Evolutionary conservation across 2,113 vertebrate species (phyloP).

Genomic region (Petromus typicus): DNA sequence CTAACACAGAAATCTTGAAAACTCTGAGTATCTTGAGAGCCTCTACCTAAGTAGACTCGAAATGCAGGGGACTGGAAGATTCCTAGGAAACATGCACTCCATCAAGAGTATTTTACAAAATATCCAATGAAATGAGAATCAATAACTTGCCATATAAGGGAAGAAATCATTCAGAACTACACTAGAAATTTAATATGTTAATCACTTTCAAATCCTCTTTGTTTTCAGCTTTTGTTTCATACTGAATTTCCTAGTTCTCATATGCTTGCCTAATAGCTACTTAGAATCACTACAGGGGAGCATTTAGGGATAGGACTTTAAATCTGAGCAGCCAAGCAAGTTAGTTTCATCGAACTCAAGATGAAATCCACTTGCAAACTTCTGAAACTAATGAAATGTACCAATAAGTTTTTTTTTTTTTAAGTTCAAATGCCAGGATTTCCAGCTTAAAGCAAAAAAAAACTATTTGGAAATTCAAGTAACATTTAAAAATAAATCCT

Average conservation of each 20-base stretch:
- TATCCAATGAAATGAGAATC: conserved; percentile 15
- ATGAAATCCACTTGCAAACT: not conserved
- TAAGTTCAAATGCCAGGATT: conserved; percentile 25
- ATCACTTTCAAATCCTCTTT: not conserved
- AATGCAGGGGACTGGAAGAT: not conserved
- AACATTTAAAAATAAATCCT: conserved; percentile 59
- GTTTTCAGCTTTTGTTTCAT: not conserved
- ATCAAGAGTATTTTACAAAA: not conserved
- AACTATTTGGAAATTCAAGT: not conserved
- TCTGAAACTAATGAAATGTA: not conserved
- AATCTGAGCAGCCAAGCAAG: not conserved
- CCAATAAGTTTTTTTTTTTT: not conserved
- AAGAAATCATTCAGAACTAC: conserved; percentile 15
- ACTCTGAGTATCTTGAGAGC: conserved; percentile 37
- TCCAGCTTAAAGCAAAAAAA: conserved; percentile 37
- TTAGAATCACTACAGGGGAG: not conserved
- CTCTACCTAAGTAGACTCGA: not conserved
- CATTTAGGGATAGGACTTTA: not conserved
- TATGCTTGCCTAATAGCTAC: not conserved
- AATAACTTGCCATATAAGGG: not conserved
- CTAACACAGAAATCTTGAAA: conserved; percentile 52
- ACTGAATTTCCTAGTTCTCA: not conserved
- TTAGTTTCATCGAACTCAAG: not conserved
- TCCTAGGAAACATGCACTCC: not conserved
- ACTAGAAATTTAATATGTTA: not conserved